Percentiles rank a stretch among this genome's conserved stretches.
Conservation (phyloP, 2,888 invertebrate species). For the Cabera pusaria region DNA sequence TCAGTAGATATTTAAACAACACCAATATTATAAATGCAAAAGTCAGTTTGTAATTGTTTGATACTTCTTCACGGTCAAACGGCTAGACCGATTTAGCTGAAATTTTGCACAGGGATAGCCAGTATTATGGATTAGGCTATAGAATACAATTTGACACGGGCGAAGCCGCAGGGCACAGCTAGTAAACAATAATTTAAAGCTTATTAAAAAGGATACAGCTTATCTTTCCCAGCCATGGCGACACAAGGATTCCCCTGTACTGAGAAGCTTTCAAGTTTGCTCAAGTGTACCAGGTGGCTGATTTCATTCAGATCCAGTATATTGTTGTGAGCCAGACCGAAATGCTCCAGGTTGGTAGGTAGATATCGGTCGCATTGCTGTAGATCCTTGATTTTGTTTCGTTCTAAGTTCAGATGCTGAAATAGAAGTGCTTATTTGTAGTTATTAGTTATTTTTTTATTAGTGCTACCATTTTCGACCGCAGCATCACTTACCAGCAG, state of each 20-base stretch:
- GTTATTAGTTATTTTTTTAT: too few species aligned
- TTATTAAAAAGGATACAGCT: slow-evolving; percentile 87
- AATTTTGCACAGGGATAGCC: too few species aligned
- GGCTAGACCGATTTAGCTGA: too few species aligned
- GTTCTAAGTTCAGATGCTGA: slow-evolving; percentile 92
- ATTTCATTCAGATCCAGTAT: slow-evolving; percentile 94
- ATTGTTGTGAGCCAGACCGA: slow-evolving; percentile 92
- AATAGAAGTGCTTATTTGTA: slow-evolving; percentile 21
- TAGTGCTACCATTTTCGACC: too few species aligned
- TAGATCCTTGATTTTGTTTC: slow-evolving; percentile 92
- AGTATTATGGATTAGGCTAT: too few species aligned
- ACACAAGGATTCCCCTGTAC: slow-evolving; percentile 95
- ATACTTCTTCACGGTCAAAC: too few species aligned
- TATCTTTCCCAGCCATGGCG: slow-evolving; percentile 87
- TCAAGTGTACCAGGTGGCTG: slow-evolving; percentile 90
- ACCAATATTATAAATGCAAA: too few species aligned
- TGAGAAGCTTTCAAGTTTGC: slow-evolving; percentile 90
- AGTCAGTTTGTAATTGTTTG: too few species aligned
- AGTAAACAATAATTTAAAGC: background rate
- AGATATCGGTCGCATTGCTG: slow-evolving; percentile 92
- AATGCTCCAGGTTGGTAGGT: slow-evolving; percentile 87
- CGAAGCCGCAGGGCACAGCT: too few species aligned
- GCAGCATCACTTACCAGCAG: too few species aligned
- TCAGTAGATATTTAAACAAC: too few species aligned
- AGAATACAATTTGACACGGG: too few species aligned